A percentile compares a stretch with the other conserved stretches of the same genome.
phyloP scores from a whole-genome alignment of 2,888 invertebrate species.

The Hypsopygia costalis region DNA sequence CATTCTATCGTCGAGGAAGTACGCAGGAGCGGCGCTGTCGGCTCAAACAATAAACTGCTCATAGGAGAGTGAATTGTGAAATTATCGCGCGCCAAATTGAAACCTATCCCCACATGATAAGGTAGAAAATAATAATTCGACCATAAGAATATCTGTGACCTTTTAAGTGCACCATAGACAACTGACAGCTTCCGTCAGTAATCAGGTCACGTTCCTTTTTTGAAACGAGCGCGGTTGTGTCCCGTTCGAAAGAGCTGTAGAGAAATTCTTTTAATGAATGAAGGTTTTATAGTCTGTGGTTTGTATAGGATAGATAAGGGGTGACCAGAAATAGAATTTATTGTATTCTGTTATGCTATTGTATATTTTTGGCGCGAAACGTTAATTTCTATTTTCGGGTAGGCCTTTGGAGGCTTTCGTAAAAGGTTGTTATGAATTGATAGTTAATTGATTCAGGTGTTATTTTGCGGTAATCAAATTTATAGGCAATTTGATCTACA shows the following conservation, averaged over 20 bases:
- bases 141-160: constrained; percentile 45
- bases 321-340: constrained; percentile 39
- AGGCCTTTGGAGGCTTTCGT: neutral
- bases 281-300: constrained; percentile 32
- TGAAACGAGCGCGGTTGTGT: constrained; percentile 58
- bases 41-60: constrained; percentile 55
- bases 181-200: constrained; percentile 73
- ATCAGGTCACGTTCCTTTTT: constrained; percentile 78
- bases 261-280: constrained; percentile 20
- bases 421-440: too few species aligned
- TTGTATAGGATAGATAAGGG: constrained; percentile 24
- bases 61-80: constrained; percentile 40
- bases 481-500: too few species aligned
- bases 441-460: too few species aligned
- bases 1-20: constrained; percentile 43
- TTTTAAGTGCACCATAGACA: constrained; percentile 46
- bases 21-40: constrained; percentile 47
- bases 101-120: constrained; percentile 29
- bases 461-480: too few species aligned
- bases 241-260: constrained; percentile 22
- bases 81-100: constrained; percentile 28
- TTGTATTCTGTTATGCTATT: constrained; percentile 22
- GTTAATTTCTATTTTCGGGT: constrained; percentile 1
- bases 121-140: constrained; percentile 30
- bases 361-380: neutral